Evolutionary conservation across 53 echinoderm and acorn worm species (phyloP), one percentile per base, ranked within the genome.

Genomic region (Holothuria leucospilota): DNA sequence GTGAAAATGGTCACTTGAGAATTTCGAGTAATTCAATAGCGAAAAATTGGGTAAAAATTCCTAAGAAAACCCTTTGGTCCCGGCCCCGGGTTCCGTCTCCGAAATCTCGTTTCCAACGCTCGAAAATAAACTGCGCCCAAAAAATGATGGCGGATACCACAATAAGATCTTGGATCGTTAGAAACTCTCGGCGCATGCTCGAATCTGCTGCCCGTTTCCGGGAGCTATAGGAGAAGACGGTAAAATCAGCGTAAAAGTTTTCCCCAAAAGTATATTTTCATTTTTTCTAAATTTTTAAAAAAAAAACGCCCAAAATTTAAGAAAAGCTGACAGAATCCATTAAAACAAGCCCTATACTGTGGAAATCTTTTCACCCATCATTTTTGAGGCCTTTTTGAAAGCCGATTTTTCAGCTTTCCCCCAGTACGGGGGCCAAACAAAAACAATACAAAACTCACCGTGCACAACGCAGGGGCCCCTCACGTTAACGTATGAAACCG

Each of bases 21-120:
- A 60, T 68, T 68, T 68, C 13, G 28, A 68, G 14, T 72, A 14
- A 72, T 39, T 72, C 73, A 72, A 39, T 15, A 13, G 73, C 12
- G 40, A 27, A 39, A 72, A 8, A 39, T 30, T 41, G 42, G 30
- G 20, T 38, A 72, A 72, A 72, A 39, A 72, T 72, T 39, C 73
- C 73, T 72, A 14, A 30, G 39, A 72, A 72, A 72, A 72, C 73
- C 73, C n/a, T n/a, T 39, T 34, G 73, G 13, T n/a, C 73, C 18
- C 14, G 42, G 73, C 73, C 20, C 30, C 73, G 30, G 40, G 73
- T 14, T 72, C 73, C 39, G 14, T 72, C 39, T 41, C 9, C 39
- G 40, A 24, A 21, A 41, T n/a, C n/a, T 39, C 30, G 9, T 72
- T 41, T 72, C n/a, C n/a, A n/a, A n/a, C n/a, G n/a, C n/a, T n/a